Evolutionary conservation across 2,797 vertebrate genomes (phyloP).

Genomic region (Pangasius sanitwongsei): DNA sequence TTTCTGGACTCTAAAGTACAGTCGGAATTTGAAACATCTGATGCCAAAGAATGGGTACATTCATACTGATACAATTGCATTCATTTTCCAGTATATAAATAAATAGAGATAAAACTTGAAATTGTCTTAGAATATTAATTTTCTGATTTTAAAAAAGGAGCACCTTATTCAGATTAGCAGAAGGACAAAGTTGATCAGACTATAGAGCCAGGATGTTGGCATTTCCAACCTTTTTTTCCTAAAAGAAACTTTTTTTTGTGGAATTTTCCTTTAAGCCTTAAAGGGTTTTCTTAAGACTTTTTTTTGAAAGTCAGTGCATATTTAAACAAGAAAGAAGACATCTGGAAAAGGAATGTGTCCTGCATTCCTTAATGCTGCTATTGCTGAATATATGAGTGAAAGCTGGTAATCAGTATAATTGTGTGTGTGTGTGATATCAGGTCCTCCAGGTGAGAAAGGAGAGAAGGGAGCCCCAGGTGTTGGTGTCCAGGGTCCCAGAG

Average conservation of each 20-base stretch:
- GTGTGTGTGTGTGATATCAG: constrained; percentile 66
- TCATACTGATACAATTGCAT: not conserved
- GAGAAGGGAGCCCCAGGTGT: constrained; percentile 88
- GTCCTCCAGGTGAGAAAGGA: constrained; percentile 87
- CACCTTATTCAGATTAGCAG: not conserved
- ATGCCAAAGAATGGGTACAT: not conserved
- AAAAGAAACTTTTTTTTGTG: not conserved
- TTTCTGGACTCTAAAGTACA: not conserved
- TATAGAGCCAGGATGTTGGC: not conserved
- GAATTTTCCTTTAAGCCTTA: constrained; percentile 3
- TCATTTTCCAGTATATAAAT: not conserved
- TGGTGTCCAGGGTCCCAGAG: constrained; percentile 90
- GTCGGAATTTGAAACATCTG: not conserved
- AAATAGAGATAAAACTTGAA: not conserved
- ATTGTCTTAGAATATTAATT: not conserved
- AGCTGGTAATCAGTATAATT: constrained; percentile 8
- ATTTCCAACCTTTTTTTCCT: not conserved
- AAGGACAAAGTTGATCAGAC: not conserved
- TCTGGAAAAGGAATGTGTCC: constrained; percentile 26
- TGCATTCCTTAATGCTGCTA: not conserved
- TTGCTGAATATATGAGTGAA: constrained; percentile 6
- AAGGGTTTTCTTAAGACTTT: constrained; percentile 12
- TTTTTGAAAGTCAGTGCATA: not conserved
- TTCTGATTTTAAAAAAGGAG: not conserved
- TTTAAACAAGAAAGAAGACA: constrained; percentile 18